A percentile compares a stretch with the other conserved stretches of the same genome.
Conservation (phyloP, 2,888 invertebrate genomes). For the Tetheella fluctuosa region DNA sequence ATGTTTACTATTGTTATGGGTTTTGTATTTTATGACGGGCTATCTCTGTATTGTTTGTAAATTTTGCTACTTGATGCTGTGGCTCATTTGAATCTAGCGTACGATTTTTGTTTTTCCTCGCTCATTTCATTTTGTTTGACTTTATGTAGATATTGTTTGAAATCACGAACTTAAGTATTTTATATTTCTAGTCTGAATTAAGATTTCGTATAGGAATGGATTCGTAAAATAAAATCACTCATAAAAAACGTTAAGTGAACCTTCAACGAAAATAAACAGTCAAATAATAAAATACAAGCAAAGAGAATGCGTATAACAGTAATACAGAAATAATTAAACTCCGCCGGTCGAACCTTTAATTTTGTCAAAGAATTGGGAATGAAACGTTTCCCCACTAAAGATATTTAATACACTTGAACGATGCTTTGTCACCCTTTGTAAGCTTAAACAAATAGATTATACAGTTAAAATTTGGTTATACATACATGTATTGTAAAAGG, state of each 20-base stretch:
- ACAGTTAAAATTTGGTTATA: conserved; percentile 6
- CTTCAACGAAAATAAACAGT: background rate
- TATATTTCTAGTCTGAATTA: background rate
- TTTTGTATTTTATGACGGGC: conserved; percentile 7
- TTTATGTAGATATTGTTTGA: background rate
- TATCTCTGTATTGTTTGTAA: background rate
- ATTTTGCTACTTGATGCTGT: background rate
- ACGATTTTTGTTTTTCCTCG: background rate
- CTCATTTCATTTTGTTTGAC: background rate
- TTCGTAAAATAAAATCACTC: background rate
- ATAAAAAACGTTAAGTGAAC: background rate
- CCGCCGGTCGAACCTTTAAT: background rate
- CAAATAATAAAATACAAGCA: conserved; percentile 1
- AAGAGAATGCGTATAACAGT: background rate
- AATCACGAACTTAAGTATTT: background rate
- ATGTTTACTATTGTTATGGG: background rate
- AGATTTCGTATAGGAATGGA: background rate
- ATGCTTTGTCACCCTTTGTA: conserved; percentile 16
- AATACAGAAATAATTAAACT: conserved; percentile 9
- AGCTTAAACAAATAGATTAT: conserved; percentile 6
- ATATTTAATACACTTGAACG: conserved; percentile 36
- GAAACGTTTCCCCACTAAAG: conserved; percentile 27
- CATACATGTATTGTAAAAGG: conserved; percentile 10
- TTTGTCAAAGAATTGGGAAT: conserved; percentile 7
- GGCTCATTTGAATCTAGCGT: background rate